Base-by-base conservation (phyloP, 2,113 vertebrate genomes). In the Chamaetylas fuelleborni region DNA sequence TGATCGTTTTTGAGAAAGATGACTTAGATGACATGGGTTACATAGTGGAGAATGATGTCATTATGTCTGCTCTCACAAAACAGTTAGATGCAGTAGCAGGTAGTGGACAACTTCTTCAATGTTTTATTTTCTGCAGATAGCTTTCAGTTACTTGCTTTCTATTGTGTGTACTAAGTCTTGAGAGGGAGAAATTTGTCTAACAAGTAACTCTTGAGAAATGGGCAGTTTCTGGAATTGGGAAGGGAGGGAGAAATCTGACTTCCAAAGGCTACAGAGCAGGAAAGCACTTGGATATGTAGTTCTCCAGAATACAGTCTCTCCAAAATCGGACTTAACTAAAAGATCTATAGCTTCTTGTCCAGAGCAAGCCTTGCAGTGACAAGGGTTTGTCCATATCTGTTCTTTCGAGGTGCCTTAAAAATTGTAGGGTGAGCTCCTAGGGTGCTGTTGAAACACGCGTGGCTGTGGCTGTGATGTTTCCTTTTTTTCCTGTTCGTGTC, bases 1-100 rank as follows among this genome's bases (percentile, higher is more conserved):
- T 99, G 97, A 99, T 99, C 94, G 98, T 98, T 64, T 99, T 99
- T 82, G 99, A 99, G 98, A 99, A 99, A 97, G 98, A 99, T 86
- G 98, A 99, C 93, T 97, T 99, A 94, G 98, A 98, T 89, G 98
- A 99, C 96, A 99, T 99, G 99, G 99, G 99, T 20, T 99, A 99
- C 94, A 98, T 99, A 40, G 98, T 99, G 96, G 99, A 99, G 98
- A 99, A 99, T 19, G 98, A 99, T 82, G 96, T 99, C 91, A 97
- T 99, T 65, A 98, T 99, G 98, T 96, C 98, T 12, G 99, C 99
- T 8, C 98, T 99, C 87, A 99, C 98, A 11, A 98, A 98, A 89
- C 99, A 99, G 97, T 98, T 99, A 97, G 98, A 99, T 81, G 96
- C 97, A 11, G 97, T 99, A 93, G 96, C 98, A 92, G 99, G 99